A percentile compares a stretch with the other conserved stretches of the same genome.
Evolutionary conservation across 2,888 invertebrate genomes (phyloP).

Genomic region (Artemia sinica): DNA sequence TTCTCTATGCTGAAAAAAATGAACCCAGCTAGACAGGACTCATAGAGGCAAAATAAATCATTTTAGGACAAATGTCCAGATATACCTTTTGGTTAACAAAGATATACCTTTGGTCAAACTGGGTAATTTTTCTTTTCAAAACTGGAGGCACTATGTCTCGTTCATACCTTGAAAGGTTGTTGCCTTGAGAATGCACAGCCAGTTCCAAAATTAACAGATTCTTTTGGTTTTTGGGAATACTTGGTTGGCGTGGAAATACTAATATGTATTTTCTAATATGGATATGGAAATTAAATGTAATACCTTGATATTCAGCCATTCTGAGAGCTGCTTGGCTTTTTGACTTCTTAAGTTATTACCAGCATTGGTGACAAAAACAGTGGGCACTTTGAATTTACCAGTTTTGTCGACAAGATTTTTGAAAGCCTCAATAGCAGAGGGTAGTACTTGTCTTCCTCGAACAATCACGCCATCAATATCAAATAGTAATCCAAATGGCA

Average conservation of each 20-base stretch:
- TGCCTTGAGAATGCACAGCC: too few species aligned
- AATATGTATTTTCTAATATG: background rate
- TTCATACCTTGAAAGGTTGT: too few species aligned
- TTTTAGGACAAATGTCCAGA: too few species aligned
- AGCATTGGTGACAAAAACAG: slow-evolving; percentile 47
- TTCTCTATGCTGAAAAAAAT: too few species aligned
- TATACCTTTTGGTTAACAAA: too few species aligned
- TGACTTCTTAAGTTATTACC: slow-evolving; percentile 41
- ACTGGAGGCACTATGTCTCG: too few species aligned
- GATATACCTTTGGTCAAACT: too few species aligned
- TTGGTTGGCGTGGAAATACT: background rate
- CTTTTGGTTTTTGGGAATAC: background rate
- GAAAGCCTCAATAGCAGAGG: slow-evolving; percentile 42
- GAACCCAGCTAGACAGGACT: too few species aligned
- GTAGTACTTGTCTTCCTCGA: slow-evolving; percentile 41
- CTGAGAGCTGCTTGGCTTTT: slow-evolving; percentile 42
- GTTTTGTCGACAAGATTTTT: slow-evolving; percentile 36
- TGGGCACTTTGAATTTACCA: slow-evolving; percentile 42
- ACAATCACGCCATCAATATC: slow-evolving; percentile 50
- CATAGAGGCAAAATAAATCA: too few species aligned
- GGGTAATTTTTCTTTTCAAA: too few species aligned
- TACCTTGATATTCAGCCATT: slow-evolving; percentile 41
- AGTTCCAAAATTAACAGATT: background rate
- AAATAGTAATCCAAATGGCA: slow-evolving; percentile 43
- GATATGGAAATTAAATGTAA: slow-evolving; percentile 20